These are phyloP conservation scores for Ceratitis capitata DNA, from an alignment of 1,140 invertebrate genomes.

Conservation along the genomic window DNA sequence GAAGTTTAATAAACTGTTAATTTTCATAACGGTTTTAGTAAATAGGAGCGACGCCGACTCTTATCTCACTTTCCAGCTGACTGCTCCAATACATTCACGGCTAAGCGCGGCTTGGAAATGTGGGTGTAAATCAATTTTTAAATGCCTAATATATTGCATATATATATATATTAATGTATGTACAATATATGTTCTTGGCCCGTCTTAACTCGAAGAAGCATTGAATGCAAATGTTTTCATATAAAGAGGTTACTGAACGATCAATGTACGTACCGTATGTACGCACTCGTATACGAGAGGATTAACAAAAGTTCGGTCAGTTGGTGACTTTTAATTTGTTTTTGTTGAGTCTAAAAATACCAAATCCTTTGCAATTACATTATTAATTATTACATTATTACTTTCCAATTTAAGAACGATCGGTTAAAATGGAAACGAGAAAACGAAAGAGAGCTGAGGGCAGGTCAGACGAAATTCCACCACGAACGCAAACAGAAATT, in stretches of 20 bases:
- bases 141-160: neutral
- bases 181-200: no score
- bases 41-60: neutral
- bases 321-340: no score
- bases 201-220: neutral
- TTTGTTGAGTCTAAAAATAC: no score
- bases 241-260: neutral
- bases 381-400: no score
- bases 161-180: neutral
- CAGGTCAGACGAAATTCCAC: no score
- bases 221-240: neutral
- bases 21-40: neutral
- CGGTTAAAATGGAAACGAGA: no score
- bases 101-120: neutral
- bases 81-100: neutral
- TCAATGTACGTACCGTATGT: neutral
- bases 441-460: no score
- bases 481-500: no score
- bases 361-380: no score
- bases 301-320: no score
- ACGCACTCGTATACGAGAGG: no score
- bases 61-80: conserved; percentile 6
- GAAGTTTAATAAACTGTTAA: neutral
- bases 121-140: neutral
- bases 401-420: no score